phyloP scores from a whole-genome alignment of 2,888 invertebrate genomes.

The Syritta pipiens region DNA sequence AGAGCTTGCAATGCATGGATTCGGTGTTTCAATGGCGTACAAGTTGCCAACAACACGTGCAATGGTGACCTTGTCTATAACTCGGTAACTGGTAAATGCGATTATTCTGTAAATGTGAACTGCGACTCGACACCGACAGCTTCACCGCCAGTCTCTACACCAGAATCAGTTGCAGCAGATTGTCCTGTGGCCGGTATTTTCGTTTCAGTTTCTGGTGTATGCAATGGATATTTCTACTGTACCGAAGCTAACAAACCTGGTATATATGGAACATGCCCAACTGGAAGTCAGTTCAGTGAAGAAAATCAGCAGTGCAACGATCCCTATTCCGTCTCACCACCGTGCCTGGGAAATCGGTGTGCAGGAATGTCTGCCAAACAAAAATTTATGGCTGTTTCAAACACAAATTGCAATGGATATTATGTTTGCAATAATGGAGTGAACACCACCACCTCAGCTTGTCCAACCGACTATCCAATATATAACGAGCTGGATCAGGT shows the following conservation, averaged over 20 bases:
- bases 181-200: slow-evolving; percentile 35
- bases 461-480: background rate
- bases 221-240: slow-evolving; percentile 75
- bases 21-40: slow-evolving; percentile 73
- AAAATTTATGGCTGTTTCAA: slow-evolving; percentile 28
- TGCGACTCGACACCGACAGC: slow-evolving; percentile 55
- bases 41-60: slow-evolving; percentile 71
- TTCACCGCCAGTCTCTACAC: background rate
- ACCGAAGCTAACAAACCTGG: background rate
- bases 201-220: slow-evolving; percentile 71
- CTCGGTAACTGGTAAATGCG: slow-evolving; percentile 71
- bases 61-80: slow-evolving; percentile 73
- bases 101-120: slow-evolving; percentile 70
- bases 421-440: slow-evolving; percentile 12
- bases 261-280: background rate
- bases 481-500: slow-evolving; percentile 17
- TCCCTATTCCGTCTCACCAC: background rate
- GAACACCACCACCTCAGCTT: background rate
- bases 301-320: background rate
- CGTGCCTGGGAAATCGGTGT: too few relatives aligned
- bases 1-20: slow-evolving; percentile 73
- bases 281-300: slow-evolving; percentile 1
- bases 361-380: too few relatives aligned
- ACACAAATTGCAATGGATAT: background rate
- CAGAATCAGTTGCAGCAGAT: background rate